phyloP scores from a whole-genome alignment of 2,888 invertebrate species.

The Idaea biselata region DNA sequence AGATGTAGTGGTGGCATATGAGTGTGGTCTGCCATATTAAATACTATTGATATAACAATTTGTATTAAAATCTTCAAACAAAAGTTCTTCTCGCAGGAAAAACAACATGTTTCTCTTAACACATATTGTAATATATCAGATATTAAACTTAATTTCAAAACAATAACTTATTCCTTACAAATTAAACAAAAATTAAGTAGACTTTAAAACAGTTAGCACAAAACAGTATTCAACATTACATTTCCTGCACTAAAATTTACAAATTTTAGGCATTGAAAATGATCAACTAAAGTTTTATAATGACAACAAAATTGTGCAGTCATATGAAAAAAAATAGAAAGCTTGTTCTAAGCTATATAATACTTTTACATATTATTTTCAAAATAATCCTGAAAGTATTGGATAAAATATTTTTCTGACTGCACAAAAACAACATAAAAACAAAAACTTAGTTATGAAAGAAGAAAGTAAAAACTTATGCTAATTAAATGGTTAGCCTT shows the following conservation, averaged over 20 bases:
- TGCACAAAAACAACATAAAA: slow-evolving; percentile 9
- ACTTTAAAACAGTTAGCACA: background rate
- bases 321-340: background rate
- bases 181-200: slow-evolving; percentile 2
- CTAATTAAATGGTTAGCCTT: background rate
- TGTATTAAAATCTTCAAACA: background rate
- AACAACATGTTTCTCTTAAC: background rate
- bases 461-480: background rate
- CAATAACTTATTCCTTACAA: background rate
- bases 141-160: background rate
- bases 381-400: slow-evolving; percentile 19
- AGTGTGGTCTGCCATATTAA: no score
- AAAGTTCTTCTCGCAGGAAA: background rate
- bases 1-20: no score
- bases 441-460: background rate
- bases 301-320: background rate
- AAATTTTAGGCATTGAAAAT: slow-evolving; percentile 8
- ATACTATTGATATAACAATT: background rate
- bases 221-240: slow-evolving; percentile 1
- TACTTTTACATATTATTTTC: slow-evolving; percentile 18
- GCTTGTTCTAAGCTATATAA: background rate
- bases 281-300: background rate
- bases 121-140: background rate
- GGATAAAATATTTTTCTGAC: slow-evolving; percentile 6
- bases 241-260: slow-evolving; percentile 7